Percentiles rank a stretch among this genome's conserved stretches.
phyloP scores from a whole-genome alignment of 1,140 invertebrate genomes.

The Sarcophaga peregrina region DNA sequence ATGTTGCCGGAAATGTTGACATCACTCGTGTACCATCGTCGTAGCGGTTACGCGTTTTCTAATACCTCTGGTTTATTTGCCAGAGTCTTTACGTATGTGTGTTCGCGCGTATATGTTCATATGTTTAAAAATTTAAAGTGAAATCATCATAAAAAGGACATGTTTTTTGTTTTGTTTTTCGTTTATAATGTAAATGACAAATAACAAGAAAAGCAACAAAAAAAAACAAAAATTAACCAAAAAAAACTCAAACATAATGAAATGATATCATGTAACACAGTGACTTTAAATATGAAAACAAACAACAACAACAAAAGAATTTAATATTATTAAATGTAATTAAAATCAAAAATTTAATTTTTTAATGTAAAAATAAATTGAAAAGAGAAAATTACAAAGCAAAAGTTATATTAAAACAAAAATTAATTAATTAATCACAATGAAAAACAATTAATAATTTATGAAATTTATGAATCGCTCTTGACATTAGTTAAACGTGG shows the following conservation, averaged over 20 bases:
- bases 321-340: no score
- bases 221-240: constrained; percentile 28
- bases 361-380: no score
- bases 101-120: background rate
- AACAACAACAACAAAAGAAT: no score
- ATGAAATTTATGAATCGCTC: no score
- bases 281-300: no score
- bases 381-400: no score
- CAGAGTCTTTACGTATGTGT: background rate
- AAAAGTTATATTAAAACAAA: no score
- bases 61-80: constrained; percentile 24
- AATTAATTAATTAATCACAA: no score
- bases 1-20: constrained; percentile 24
- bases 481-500: no score
- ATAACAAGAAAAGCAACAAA: background rate
- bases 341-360: no score
- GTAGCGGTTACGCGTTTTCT: background rate
- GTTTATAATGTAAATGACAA: background rate
- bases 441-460: no score
- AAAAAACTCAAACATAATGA: background rate
- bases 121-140: background rate
- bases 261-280: no score
- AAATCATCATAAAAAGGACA: constrained; percentile 6
- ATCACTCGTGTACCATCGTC: constrained; percentile 9
- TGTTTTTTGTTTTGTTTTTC: background rate